Percentiles rank a stretch among this genome's conserved stretches.
These are phyloP conservation scores for Leuciscus idus DNA, from an alignment of 2,113 vertebrate species.

Conservation along the genomic window DNA sequence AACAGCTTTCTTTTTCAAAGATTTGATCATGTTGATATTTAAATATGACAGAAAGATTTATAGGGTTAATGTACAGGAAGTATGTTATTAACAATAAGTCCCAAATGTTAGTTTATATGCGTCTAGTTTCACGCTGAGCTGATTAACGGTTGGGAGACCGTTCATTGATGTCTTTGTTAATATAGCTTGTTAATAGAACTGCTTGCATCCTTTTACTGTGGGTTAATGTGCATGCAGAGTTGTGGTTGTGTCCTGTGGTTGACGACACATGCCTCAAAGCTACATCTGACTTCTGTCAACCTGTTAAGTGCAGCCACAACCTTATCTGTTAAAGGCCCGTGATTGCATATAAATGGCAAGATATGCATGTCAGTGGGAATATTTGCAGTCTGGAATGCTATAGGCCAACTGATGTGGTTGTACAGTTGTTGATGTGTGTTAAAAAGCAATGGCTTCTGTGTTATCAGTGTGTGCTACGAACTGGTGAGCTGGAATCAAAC, in stretches of 20 bases:
- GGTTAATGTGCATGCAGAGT: constrained; percentile 13
- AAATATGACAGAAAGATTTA: neutral
- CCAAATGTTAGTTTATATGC: neutral
- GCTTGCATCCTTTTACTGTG: constrained; percentile 8
- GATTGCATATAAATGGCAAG: neutral
- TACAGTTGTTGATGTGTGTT: constrained; percentile 31
- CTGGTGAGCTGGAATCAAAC: constrained; percentile 30
- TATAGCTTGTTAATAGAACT: neutral
- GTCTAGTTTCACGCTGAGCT: neutral
- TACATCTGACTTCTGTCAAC: neutral
- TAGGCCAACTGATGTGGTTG: neutral
- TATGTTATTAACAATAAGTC: neutral
- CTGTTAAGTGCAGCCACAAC: constrained; percentile 4
- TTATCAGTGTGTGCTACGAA: constrained; percentile 39
- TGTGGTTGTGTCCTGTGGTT: constrained; percentile 28
- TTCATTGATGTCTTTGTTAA: neutral
- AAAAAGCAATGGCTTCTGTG: constrained; percentile 32
- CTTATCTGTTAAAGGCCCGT: constrained; percentile 3
- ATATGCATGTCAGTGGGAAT: neutral
- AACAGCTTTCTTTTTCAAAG: neutral
- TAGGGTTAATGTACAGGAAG: neutral
- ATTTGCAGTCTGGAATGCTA: constrained; percentile 8
- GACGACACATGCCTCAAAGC: neutral
- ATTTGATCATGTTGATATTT: neutral
- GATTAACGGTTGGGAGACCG: neutral